phyloP scores from a whole-genome alignment of 2,797 vertebrate genomes.

The Bradypodion pumilum region DNA sequence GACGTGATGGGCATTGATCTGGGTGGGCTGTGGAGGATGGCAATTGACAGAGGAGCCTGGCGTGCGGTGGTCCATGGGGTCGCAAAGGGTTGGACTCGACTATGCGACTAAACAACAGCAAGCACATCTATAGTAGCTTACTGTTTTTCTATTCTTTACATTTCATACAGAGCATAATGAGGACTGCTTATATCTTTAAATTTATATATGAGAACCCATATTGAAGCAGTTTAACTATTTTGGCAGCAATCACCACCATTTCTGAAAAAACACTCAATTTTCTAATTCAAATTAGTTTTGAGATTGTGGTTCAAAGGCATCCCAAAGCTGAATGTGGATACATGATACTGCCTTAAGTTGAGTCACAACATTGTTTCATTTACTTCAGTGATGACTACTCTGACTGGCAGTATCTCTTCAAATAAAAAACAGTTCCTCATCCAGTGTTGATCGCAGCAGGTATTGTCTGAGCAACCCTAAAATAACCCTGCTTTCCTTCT shows the following conservation, averaged over 20 bases:
- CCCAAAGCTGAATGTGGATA: neutral
- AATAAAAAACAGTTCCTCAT: neutral
- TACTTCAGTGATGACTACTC: neutral
- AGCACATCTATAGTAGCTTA: conserved; percentile 11
- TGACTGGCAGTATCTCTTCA: neutral
- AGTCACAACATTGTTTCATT: neutral
- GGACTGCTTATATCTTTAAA: neutral
- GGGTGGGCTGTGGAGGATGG: no score
- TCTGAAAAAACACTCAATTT: conserved; percentile 6
- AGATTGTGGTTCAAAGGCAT: neutral
- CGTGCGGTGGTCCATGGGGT: no score
- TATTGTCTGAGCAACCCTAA: neutral
- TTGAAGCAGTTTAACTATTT: conserved; percentile 11
- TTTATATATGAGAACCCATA: neutral
- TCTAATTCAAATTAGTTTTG: neutral
- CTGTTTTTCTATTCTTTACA: conserved; percentile 20
- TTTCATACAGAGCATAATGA: conserved; percentile 22
- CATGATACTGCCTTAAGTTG: neutral
- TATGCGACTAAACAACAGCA: no score
- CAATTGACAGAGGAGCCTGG: no score
- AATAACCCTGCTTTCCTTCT: neutral
- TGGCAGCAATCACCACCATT: neutral
- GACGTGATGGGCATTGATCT: no score
- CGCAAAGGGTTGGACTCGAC: no score
- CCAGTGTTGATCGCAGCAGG: neutral